These are phyloP conservation scores for Blastobasis adustella DNA, from an alignment of 2,888 invertebrate genomes.

Conservation along the genomic window DNA sequence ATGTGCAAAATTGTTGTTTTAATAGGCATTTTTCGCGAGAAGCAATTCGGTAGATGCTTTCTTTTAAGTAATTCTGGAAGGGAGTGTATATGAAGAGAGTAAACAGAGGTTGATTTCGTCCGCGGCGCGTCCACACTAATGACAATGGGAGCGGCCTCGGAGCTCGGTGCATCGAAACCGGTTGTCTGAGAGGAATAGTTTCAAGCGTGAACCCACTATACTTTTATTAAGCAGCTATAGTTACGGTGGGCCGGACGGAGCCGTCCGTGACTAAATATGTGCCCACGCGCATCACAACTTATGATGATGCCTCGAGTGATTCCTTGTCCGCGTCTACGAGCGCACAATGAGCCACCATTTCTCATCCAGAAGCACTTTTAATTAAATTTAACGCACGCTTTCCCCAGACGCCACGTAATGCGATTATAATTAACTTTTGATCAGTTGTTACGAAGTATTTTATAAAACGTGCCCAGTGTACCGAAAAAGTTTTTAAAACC, in stretches of 20 bases:
- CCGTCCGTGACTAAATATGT: slow-evolving; percentile 59
- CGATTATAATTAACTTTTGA: slow-evolving; percentile 53
- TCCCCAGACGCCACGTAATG: slow-evolving; percentile 48
- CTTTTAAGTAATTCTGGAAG: no score
- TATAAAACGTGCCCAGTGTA: slow-evolving; percentile 14
- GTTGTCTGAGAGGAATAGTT: slow-evolving; percentile 54
- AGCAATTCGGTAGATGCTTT: no score
- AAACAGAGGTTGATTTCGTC: neutral
- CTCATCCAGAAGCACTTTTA: slow-evolving; percentile 48
- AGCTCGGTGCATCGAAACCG: slow-evolving; percentile 39
- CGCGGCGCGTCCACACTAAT: slow-evolving; percentile 4
- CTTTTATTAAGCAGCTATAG: slow-evolving; percentile 49
- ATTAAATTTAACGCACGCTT: slow-evolving; percentile 64
- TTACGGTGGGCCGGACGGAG: slow-evolving; percentile 36
- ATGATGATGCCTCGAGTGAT: slow-evolving; percentile 48
- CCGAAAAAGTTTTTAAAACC: neutral
- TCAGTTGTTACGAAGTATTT: slow-evolving; percentile 30
- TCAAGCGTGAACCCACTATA: slow-evolving; percentile 37
- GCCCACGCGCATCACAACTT: slow-evolving; percentile 59
- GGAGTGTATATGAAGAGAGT: neutral
- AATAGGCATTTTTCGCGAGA: neutral
- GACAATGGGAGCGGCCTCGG: neutral
- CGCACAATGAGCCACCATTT: slow-evolving; percentile 28
- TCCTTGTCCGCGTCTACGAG: slow-evolving; percentile 26
- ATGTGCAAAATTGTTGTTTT: neutral